These are phyloP conservation scores for Hecatera dysodea DNA, from an alignment of 2,888 invertebrate genomes.

Conservation along the genomic window DNA sequence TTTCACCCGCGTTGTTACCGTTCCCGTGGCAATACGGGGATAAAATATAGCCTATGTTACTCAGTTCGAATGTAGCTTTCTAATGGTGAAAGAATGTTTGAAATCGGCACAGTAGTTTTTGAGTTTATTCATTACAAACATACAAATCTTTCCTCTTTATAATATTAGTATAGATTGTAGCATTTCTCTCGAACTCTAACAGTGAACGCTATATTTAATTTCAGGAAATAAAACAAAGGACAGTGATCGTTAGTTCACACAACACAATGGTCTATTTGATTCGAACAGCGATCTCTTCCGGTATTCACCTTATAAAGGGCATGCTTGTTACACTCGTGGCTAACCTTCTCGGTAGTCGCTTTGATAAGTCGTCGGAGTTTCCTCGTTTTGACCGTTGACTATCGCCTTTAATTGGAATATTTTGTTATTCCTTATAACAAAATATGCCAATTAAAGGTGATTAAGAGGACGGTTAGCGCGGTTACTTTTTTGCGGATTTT, in stretches of 20 bases:
- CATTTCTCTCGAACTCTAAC: too few species aligned
- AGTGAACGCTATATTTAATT: neutral
- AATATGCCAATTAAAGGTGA: too few species aligned
- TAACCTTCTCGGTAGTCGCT: neutral
- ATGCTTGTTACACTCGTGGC: neutral
- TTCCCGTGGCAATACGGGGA: too few species aligned
- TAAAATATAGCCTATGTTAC: too few species aligned
- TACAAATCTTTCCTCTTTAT: too few species aligned
- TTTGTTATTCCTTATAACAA: too few species aligned
- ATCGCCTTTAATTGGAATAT: neutral
- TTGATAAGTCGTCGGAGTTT: neutral
- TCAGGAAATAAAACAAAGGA: conserved; percentile 43
- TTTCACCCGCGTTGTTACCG: too few species aligned
- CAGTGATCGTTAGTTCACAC: conserved; percentile 19
- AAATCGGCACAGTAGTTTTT: too few species aligned
- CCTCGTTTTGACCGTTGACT: neutral
- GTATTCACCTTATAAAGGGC: neutral
- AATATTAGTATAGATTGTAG: too few species aligned
- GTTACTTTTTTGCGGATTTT: neutral
- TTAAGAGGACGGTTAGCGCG: neutral
- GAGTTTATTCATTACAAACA: too few species aligned
- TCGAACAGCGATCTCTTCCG: conserved; percentile 8
- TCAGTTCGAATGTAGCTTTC: too few species aligned
- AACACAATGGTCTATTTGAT: conserved; percentile 25
- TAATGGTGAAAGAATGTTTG: too few species aligned